These are phyloP conservation scores for Trichoplusia ni DNA, from an alignment of 1,140 invertebrate species.

Conservation along the genomic window DNA sequence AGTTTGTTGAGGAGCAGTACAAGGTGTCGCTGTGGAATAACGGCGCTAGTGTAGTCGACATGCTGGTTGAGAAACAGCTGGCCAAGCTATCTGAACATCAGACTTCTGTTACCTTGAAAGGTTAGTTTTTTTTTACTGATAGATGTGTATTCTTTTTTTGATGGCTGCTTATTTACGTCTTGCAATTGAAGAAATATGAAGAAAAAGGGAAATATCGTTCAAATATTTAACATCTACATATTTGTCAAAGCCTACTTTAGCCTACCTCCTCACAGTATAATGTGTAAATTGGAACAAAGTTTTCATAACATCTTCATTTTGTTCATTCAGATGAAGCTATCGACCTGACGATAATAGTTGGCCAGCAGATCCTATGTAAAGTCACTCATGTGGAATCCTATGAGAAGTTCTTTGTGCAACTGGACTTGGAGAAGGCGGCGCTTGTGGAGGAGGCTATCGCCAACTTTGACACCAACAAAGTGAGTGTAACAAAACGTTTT, in stretches of 20 bases:
- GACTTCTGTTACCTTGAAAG: constrained; percentile 72
- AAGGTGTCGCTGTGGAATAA: constrained; percentile 81
- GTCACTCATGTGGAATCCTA: constrained; percentile 68
- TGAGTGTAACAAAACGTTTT: constrained; percentile 41
- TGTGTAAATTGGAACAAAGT: background rate
- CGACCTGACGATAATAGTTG: constrained; percentile 70
- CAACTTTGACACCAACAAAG: constrained; percentile 54
- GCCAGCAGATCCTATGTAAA: constrained; percentile 65
- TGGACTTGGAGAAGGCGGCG: constrained; percentile 66
- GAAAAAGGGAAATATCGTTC: no score
- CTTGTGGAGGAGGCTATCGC: constrained; percentile 65
- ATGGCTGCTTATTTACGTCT: no score
- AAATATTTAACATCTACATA: no score
- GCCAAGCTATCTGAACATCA: constrained; percentile 64
- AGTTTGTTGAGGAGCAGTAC: constrained; percentile 73
- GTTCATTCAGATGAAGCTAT: constrained; percentile 70
- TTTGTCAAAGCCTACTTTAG: no score
- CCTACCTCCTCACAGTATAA: no score
- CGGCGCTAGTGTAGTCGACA: constrained; percentile 65
- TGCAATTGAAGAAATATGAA: no score
- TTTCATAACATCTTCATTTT: background rate
- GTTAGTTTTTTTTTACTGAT: constrained; percentile 31
- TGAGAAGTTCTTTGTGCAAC: constrained; percentile 68
- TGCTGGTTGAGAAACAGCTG: constrained; percentile 65
- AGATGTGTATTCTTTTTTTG: no score